phyloP scores from a whole-genome alignment of 2,888 invertebrate genomes.

The Drosophila peninsularis region DNA sequence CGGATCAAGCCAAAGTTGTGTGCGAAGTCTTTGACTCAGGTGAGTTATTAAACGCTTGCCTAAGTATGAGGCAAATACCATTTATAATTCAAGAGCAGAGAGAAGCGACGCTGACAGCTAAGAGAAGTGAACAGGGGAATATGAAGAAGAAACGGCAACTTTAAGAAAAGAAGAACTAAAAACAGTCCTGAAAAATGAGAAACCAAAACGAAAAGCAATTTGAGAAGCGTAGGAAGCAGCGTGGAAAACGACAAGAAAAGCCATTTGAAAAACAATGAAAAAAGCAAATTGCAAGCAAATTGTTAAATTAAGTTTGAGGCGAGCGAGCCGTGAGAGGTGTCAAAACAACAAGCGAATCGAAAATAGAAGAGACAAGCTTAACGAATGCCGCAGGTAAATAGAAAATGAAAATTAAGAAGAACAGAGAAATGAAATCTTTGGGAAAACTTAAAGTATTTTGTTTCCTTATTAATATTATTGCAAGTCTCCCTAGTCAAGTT shows the following conservation, averaged over 20 bases:
- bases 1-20: constrained; percentile 9
- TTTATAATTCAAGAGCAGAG: not conserved
- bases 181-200: not conserved
- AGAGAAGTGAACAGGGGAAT: not conserved
- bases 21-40: constrained; percentile 8
- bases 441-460: not conserved
- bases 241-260: not conserved
- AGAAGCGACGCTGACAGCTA: not conserved
- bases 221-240: not conserved
- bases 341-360: not conserved
- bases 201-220: not conserved
- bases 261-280: constrained; percentile 1
- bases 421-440: not conserved
- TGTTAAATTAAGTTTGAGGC: constrained; percentile 9
- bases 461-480: not conserved
- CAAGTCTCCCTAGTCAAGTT: not conserved
- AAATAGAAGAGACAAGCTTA: not conserved
- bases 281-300: constrained; percentile 4
- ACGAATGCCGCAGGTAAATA: not conserved
- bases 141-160: not conserved
- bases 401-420: not conserved
- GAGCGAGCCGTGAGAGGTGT: not conserved
- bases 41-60: not conserved
- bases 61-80: not conserved
- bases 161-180: not conserved